These are phyloP conservation scores for Naso thynnoides DNA, from an alignment of 2,797 vertebrate genomes.

Conservation along the genomic window DNA sequence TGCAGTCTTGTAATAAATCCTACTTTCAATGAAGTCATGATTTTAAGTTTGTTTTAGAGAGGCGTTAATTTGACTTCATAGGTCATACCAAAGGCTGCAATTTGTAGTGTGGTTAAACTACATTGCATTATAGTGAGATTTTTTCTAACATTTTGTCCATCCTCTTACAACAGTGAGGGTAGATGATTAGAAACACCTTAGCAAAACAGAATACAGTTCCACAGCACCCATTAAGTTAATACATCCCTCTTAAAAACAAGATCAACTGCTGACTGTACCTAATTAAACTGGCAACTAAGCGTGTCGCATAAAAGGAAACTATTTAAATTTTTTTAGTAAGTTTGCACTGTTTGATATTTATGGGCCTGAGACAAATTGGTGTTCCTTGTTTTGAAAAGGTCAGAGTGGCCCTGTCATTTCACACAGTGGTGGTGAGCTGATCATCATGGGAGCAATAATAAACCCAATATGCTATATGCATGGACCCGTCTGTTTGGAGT, in stretches of 20 bases:
- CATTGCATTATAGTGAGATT: neutral
- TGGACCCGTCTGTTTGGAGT: neutral
- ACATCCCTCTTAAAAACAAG: neutral
- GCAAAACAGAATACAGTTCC: neutral
- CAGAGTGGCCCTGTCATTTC: constrained; percentile 6
- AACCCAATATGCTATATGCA: neutral
- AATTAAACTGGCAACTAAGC: constrained; percentile 1
- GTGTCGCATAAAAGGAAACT: constrained; percentile 7
- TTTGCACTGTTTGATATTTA: too few relatives aligned
- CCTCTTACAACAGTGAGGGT: neutral
- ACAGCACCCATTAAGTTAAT: neutral
- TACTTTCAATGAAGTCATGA: neutral
- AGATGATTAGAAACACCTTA: neutral
- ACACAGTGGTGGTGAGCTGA: constrained; percentile 4
- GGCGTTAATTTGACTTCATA: neutral
- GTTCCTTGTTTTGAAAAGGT: constrained; percentile 16
- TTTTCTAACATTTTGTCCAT: neutral
- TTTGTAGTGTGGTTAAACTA: neutral
- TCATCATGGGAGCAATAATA: constrained; percentile 10
- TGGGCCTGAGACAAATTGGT: constrained; percentile 1
- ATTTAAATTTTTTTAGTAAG: neutral
- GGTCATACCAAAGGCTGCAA: neutral
- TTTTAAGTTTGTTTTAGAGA: neutral
- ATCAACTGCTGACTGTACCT: neutral
- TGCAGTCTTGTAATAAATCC: neutral